Base-by-base conservation (phyloP, 2,113 vertebrate genomes). In the Sporophila hypoxantha region DNA sequence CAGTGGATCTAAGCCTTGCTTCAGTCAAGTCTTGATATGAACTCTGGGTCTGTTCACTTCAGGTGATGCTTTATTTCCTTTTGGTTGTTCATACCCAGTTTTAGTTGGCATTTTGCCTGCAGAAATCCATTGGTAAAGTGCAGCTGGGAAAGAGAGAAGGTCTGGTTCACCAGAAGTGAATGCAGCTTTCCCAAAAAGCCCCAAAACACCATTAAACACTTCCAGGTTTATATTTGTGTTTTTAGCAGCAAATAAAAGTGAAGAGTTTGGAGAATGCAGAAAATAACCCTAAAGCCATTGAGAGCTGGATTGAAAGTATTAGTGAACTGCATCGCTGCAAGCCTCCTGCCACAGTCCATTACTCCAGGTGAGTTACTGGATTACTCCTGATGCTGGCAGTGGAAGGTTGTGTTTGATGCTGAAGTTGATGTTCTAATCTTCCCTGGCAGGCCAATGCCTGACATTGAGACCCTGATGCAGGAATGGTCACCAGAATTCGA, bases 401-500 rank as follows among this genome's bases (percentile, higher is more conserved):
- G 25, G 65, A 55, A 46, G 29, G 10, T 19, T 1, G 0, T 3
- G 4, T 7, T 13, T 3, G 41, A 47, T 44, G 65, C n/a, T 37
- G 15, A 59, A 5, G 17, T 0, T 42, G 6, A 3, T 5, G 13
- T 39, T 79, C 25, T 20, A 65, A 39, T 64, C 20, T 89, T 7
- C 49, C 29, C 59, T 4, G 84, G 15, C 82, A 98, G 98, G 44
- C 91, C 98, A 4, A 98, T 99, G 98, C 99, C 99, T 0, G 98
- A 99, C 89, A 98, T 99, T 0, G 99, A 99, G 87, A 95, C 88
- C 2, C 96, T 99, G 83, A 99, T 99, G 99, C 98, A 99, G 94
- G 99, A 99, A 87, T 99, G 99, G 99, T 98, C 98, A 4, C 90
- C 97, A 0, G 98, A 99, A 76, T 97, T 99, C 93, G 99, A 99